Percentiles rank a stretch among this genome's conserved stretches.
Evolutionary conservation across 2,888 invertebrate genomes (phyloP).

Genomic region (Drosophila greeni): DNA sequence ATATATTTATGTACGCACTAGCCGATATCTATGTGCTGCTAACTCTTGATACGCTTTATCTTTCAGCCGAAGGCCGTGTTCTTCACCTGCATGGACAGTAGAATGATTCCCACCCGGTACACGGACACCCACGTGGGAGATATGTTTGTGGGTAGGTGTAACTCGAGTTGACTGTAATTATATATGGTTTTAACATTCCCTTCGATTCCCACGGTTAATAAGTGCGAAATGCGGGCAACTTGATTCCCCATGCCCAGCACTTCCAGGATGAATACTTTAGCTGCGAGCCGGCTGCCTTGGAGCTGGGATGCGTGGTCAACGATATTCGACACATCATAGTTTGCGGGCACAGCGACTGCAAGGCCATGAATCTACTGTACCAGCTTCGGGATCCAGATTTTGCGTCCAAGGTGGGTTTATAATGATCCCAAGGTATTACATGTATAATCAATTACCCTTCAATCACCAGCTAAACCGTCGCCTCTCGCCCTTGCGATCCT

Average conservation of each 20-base stretch:
- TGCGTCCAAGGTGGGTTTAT: constrained; percentile 81
- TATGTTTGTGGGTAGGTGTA: constrained; percentile 93
- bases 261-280: constrained; percentile 92
- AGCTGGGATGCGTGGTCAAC: constrained; percentile 95
- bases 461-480: constrained; percentile 83
- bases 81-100: constrained; percentile 98
- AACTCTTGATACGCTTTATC: constrained; percentile 57
- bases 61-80: constrained; percentile 96
- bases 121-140: constrained; percentile 97
- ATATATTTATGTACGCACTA: constrained; percentile 25
- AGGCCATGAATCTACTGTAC: constrained; percentile 96
- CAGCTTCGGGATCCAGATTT: constrained; percentile 88
- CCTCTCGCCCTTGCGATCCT: constrained; percentile 92
- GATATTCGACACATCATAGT: constrained; percentile 95
- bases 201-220: constrained; percentile 79
- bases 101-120: constrained; percentile 97
- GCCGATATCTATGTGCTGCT: constrained; percentile 28
- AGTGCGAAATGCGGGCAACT: constrained; percentile 98
- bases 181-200: constrained; percentile 31
- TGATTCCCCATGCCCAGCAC: constrained; percentile 94
- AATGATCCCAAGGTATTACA: fast-evolving
- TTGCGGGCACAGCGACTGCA: constrained; percentile 98
- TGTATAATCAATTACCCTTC: background rate
- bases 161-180: too few relatives aligned
- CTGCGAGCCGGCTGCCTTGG: constrained; percentile 97